Percentiles rank a stretch among this genome's conserved stretches.
Evolutionary conservation across 2,113 vertebrate species (phyloP).

Genomic region (Lutjanus erythropterus): DNA sequence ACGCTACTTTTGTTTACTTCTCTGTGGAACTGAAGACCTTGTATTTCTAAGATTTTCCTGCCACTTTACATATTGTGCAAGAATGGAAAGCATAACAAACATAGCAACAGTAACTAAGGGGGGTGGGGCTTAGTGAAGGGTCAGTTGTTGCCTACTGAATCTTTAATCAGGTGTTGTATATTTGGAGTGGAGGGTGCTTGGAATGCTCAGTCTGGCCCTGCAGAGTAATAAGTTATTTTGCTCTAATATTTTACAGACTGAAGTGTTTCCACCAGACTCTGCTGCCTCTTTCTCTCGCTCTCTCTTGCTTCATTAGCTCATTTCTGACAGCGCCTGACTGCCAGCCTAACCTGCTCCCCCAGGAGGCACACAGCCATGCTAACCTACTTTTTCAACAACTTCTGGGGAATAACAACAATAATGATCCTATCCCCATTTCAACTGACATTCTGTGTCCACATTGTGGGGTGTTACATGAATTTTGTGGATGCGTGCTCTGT

Average conservation of each 20-base stretch:
- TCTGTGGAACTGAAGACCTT: too few relatives aligned
- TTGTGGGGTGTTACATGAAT: constrained; percentile 8
- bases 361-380: constrained; percentile 30
- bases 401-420: constrained; percentile 31
- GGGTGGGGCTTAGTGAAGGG: too few relatives aligned
- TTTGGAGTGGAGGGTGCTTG: background rate
- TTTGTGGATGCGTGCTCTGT: constrained; percentile 11
- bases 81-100: too few relatives aligned
- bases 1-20: too few relatives aligned
- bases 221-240: background rate
- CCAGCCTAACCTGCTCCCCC: constrained; percentile 18
- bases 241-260: background rate
- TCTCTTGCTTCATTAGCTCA: constrained; percentile 41
- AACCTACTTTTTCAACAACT: constrained; percentile 61
- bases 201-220: background rate
- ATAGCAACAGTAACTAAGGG: too few relatives aligned
- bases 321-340: constrained; percentile 33
- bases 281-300: background rate
- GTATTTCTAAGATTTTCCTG: too few relatives aligned
- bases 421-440: constrained; percentile 17
- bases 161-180: background rate
- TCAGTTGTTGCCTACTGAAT: too few relatives aligned
- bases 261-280: background rate
- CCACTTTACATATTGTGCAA: too few relatives aligned
- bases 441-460: constrained; percentile 31